Evolutionary conservation across 2,113 vertebrate species (phyloP).

Genomic region (Grus americana): DNA sequence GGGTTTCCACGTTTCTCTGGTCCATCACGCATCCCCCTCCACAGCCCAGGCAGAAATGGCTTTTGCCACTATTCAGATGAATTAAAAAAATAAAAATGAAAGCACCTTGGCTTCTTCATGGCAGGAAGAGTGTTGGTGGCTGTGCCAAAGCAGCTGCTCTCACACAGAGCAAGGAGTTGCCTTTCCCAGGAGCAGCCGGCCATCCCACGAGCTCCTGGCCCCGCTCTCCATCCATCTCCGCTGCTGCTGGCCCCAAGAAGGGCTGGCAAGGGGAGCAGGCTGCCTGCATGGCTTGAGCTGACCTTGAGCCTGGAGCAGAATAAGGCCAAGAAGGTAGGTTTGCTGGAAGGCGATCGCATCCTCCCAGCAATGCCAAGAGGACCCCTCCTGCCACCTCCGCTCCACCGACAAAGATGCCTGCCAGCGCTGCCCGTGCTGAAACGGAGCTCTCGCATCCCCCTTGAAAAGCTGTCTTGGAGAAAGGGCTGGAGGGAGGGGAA

Average conservation of each 20-base stretch:
- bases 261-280: not conserved
- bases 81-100: no score
- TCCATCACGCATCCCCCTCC: not conserved
- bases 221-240: not conserved
- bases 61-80: not conserved
- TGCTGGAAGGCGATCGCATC: not conserved
- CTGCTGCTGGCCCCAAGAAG: not conserved
- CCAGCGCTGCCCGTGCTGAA: not conserved
- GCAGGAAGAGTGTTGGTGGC: not conserved
- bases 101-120: not conserved
- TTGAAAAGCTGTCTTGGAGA: not conserved
- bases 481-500: not conserved
- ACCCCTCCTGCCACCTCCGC: not conserved
- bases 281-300: not conserved
- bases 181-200: not conserved
- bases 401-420: no score
- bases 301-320: not conserved
- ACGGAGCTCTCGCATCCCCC: not conserved
- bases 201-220: not conserved
- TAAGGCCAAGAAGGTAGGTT: not conserved
- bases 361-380: not conserved
- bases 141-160: not conserved
- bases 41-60: not conserved
- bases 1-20: not conserved
- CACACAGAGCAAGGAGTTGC: not conserved